Base-by-base conservation (phyloP, 2,888 invertebrate species). In the Euplagia quadripunctaria region DNA sequence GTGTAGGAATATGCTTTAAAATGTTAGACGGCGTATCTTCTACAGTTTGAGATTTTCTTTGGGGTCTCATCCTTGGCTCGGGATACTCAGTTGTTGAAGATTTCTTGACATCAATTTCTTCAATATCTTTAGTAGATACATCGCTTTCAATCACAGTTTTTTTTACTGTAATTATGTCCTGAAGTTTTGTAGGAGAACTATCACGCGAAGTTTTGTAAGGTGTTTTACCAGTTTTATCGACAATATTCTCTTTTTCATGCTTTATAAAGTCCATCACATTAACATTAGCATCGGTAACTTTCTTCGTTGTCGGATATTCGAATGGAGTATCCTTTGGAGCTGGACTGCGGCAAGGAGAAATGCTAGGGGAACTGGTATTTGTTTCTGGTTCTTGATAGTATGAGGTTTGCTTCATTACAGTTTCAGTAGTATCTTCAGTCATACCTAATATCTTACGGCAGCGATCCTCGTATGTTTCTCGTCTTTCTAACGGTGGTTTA, bases 381-480 rank as follows among this genome's bases (percentile, higher is more conserved):
- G 88, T 85, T 68, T 85, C 82, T 5, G 84, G 73, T 71, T 88
- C 88, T 51, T 86, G 79, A 4, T 77, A 80, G 72, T 77, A 72
- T 84, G 63, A 72, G 31, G 77, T 70, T 64, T 80, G 74, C 67
- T 76, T 78, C 52, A 64, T 68, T 51, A 80, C 77, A 72, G 79
- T 85, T 72, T 88, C 84, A 65, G 84, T 88, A 1, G 87, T 92
- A 72, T 92, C 91, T 73, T 96, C 94, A 68, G 95, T 91, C 94
- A 97, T 97, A 5, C 97, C 97, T 61, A 97, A 93, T 82, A 97
- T 97, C 85, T 97, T 96, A 58, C 97, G 96, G 81, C 97, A 97
- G 52, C 97, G 94, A 88, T 97, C 97, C 89, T 97, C 97, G 79
- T 97, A 97, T 1, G 97, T 97, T 90, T 97, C 97, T 58, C 97